A percentile compares a stretch with the other conserved stretches of the same genome.
Conservation (phyloP, 2,113 vertebrate species). For the Tragelaphus strepsiceros region DNA sequence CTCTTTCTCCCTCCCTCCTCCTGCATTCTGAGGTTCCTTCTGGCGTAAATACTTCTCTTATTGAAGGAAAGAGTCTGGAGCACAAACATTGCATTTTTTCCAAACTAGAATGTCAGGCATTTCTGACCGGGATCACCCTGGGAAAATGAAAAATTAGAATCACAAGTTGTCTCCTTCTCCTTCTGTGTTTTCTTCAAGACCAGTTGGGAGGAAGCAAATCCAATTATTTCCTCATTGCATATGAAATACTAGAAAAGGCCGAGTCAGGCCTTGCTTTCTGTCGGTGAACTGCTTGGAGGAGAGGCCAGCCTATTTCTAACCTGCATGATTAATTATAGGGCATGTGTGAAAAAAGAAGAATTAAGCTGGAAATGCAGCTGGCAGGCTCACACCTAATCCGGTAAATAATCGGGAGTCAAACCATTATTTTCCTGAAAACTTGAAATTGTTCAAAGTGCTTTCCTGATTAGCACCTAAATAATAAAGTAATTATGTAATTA, state of each 20-base stretch:
- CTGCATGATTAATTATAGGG: slow-evolving; percentile 66
- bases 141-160: slow-evolving; percentile 57
- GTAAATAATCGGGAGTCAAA: slow-evolving; percentile 75
- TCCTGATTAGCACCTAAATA: slow-evolving; percentile 75
- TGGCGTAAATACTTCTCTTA: neutral
- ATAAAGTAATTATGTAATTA: slow-evolving; percentile 81
- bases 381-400: slow-evolving; percentile 63
- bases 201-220: slow-evolving; percentile 52
- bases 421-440: slow-evolving; percentile 80
- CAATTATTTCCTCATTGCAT: neutral
- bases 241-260: neutral
- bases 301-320: slow-evolving; percentile 65
- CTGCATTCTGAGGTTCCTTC: neutral
- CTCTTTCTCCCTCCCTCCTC: too few relatives aligned
- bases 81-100: neutral
- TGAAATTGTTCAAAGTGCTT: slow-evolving; percentile 74
- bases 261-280: slow-evolving; percentile 29
- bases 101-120: neutral
- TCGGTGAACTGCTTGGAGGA: slow-evolving; percentile 39
- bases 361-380: slow-evolving; percentile 60
- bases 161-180: slow-evolving; percentile 20
- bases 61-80: neutral
- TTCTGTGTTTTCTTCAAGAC: slow-evolving; percentile 60
- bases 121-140: slow-evolving; percentile 34
- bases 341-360: slow-evolving; percentile 63